Evolutionary conservation across 2,113 vertebrate genomes (phyloP).

Genomic region (Hippocampus mohnikei): DNA sequence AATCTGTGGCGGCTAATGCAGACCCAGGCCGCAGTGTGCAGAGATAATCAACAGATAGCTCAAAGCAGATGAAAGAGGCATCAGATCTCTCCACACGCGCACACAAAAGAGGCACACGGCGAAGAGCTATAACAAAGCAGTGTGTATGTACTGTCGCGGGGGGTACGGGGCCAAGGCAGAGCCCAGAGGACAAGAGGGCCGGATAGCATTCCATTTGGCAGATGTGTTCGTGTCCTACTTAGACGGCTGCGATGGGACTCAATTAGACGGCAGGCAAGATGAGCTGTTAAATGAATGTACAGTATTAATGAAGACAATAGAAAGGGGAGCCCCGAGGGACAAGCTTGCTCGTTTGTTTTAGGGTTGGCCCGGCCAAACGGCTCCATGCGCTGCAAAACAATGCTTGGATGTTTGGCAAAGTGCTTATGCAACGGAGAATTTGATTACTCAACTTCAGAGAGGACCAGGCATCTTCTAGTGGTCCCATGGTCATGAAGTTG

Average conservation of each 20-base stretch:
- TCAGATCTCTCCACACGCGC: constrained; percentile 43
- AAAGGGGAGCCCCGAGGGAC: constrained; percentile 54
- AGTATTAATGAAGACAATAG: constrained; percentile 74
- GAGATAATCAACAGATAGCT: constrained; percentile 64
- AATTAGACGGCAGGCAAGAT: constrained; percentile 75
- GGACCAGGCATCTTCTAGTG: not conserved
- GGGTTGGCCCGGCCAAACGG: constrained; percentile 47
- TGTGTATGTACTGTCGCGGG: constrained; percentile 30
- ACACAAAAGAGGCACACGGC: constrained; percentile 24
- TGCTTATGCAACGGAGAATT: constrained; percentile 32
- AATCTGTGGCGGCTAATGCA: constrained; percentile 36
- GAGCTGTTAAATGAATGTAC: constrained; percentile 69
- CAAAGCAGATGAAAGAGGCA: constrained; percentile 56
- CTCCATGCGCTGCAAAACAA: constrained; percentile 31
- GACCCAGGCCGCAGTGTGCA: constrained; percentile 28
- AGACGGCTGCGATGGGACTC: constrained; percentile 72
- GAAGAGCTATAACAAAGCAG: constrained; percentile 48
- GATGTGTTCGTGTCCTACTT: constrained; percentile 73
- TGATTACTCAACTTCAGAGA: not conserved
- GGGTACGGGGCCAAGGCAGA: constrained; percentile 52
- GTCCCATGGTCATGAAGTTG: too few species aligned
- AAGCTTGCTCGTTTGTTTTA: constrained; percentile 61
- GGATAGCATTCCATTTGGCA: constrained; percentile 73
- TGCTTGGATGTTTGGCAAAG: constrained; percentile 38
- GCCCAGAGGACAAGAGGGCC: constrained; percentile 59